A percentile compares a stretch with the other conserved stretches of the same genome.
These are phyloP conservation scores for Aphodius granarius DNA, from an alignment of 2,888 invertebrate species.

Conservation along the genomic window DNA sequence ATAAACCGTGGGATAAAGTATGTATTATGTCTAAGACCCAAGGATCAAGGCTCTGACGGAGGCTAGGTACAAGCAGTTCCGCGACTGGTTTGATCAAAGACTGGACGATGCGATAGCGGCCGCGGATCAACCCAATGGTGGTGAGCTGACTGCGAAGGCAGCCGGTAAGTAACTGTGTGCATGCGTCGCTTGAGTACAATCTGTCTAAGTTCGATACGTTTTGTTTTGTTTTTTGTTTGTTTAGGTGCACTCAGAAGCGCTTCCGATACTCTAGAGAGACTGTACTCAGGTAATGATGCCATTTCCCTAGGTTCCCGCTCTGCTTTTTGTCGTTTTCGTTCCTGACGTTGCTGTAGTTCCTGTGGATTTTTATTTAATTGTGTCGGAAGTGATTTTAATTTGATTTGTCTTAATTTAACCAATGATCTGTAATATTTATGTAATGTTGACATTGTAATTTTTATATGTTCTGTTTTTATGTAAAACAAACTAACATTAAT, in stretches of 20 bases:
- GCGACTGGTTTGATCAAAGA: constrained; percentile 78
- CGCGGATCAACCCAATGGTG: constrained; percentile 58
- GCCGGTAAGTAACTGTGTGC: constrained; percentile 45
- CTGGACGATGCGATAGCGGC: constrained; percentile 86
- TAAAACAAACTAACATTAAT: background rate
- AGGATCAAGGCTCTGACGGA: constrained; percentile 73
- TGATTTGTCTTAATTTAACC: too few species aligned
- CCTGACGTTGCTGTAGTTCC: background rate
- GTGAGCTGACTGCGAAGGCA: constrained; percentile 36
- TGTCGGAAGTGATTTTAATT: background rate
- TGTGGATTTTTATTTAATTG: background rate
- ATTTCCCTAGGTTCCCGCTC: constrained; percentile 30
- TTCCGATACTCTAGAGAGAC: constrained; percentile 53
- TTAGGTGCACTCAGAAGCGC: constrained; percentile 53
- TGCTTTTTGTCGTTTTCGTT: constrained; percentile 15
- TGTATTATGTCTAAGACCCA: constrained; percentile 65
- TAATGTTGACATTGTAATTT: background rate
- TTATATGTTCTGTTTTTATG: background rate
- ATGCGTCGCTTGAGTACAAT: constrained; percentile 48
- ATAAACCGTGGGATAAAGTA: too few species aligned
- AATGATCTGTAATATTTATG: too few species aligned
- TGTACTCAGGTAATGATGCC: constrained; percentile 58
- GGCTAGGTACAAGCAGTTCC: constrained; percentile 71
- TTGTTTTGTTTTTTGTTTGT: constrained; percentile 48
- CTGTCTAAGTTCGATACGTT: constrained; percentile 38